Conservation (phyloP, 2,113 vertebrate genomes). For the Clarias batrachus region DNA sequence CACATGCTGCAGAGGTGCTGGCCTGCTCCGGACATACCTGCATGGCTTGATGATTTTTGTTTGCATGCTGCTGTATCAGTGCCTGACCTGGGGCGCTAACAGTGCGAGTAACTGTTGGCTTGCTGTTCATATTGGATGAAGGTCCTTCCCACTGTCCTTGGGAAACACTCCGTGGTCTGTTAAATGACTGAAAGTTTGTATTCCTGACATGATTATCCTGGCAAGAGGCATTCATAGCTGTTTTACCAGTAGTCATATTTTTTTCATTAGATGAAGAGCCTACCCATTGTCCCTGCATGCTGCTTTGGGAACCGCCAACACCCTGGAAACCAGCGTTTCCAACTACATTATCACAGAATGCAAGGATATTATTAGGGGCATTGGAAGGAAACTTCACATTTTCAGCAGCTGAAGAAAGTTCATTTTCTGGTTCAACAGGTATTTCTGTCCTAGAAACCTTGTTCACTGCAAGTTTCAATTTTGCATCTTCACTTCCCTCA, state of each 20-base stretch:
- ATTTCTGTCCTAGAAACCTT: constrained; percentile 68
- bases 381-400: constrained; percentile 72
- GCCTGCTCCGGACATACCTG: constrained; percentile 66
- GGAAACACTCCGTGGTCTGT: constrained; percentile 47
- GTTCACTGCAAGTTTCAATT: constrained; percentile 62
- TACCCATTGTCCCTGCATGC: constrained; percentile 82
- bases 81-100: constrained; percentile 70
- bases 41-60: constrained; percentile 72
- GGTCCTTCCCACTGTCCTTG: constrained; percentile 48
- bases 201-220: constrained; percentile 32
- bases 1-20: constrained; percentile 68
- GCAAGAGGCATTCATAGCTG: constrained; percentile 68
- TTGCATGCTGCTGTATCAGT: constrained; percentile 78
- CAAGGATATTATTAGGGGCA: constrained; percentile 60
- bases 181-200: constrained; percentile 42
- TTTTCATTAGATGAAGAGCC: constrained; percentile 78
- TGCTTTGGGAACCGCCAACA: constrained; percentile 73
- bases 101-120: constrained; percentile 25
- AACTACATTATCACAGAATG: constrained; percentile 68
- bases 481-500: constrained; percentile 68
- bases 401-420: constrained; percentile 70
- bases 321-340: constrained; percentile 72
- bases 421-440: constrained; percentile 74
- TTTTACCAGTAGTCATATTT: constrained; percentile 62
- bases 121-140: constrained; percentile 31